These are phyloP conservation scores for Temnopleurus reevesii DNA, from an alignment of 53 echinoderm and acorn worm species.

Conservation along the genomic window DNA sequence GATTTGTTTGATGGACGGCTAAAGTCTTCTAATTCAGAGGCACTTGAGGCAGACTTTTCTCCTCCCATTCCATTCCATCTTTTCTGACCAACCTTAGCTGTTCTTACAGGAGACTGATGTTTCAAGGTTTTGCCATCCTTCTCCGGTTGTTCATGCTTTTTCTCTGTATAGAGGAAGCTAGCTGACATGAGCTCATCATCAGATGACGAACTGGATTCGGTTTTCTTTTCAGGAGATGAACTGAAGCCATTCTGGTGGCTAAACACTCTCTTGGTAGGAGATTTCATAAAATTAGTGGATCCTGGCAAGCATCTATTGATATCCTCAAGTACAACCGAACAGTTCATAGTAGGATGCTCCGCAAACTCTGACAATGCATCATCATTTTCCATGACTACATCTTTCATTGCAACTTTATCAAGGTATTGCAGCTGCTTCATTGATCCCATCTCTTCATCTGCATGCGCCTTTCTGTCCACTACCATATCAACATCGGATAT, in stretches of 20 bases:
- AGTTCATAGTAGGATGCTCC: not conserved
- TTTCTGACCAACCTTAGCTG: not conserved
- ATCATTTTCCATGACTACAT: not conserved
- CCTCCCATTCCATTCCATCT: not conserved
- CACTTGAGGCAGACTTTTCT: not conserved
- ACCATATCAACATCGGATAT: not conserved
- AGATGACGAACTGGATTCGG: not conserved
- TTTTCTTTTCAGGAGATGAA: not conserved
- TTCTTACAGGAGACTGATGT: not conserved
- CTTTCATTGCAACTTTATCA: not conserved
- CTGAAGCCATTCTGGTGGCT: not conserved
- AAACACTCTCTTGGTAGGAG: not conserved
- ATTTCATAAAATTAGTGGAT: not conserved
- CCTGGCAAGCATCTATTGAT: not conserved
- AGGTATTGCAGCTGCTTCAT: not conserved
- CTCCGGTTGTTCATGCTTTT: not conserved
- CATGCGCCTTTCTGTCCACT: not conserved
- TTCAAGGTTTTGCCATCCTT: not conserved
- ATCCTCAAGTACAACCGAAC: not conserved
- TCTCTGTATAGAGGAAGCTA: slow-evolving; percentile 13
- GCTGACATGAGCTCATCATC: slow-evolving; percentile 34
- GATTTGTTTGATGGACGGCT: not conserved
- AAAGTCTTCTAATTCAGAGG: not conserved
- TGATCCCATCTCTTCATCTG: not conserved
- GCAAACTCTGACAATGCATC: not conserved